Evolutionary conservation across 92 coral and sea anemone species (phyloP).

Genomic region (Palythoa caribaeorum): DNA sequence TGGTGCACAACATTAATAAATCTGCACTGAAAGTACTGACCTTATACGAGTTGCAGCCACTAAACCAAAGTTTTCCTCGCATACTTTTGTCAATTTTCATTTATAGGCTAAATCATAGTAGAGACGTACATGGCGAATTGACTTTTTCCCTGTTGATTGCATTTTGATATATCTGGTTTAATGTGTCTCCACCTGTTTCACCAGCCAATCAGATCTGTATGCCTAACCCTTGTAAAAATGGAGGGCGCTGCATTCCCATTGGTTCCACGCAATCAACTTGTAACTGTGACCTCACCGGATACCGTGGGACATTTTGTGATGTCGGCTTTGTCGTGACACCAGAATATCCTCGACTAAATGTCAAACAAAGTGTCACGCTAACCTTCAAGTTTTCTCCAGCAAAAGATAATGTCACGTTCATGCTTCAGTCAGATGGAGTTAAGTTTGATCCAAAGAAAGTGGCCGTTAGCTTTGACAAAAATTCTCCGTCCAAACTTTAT

Average conservation of each 20-base stretch:
- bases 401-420: conserved; percentile 49
- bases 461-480: conserved; percentile 41
- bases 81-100: not conserved
- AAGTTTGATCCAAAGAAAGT: conserved; percentile 53
- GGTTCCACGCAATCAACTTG: conserved; percentile 62
- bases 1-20: too few species aligned
- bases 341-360: conserved; percentile 57
- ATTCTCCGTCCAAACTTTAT: conserved; percentile 33
- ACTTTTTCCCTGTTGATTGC: not conserved
- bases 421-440: conserved; percentile 44
- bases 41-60: too few species aligned
- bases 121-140: too few species aligned
- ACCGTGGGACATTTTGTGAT: conserved; percentile 66
- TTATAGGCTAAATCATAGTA: too few species aligned
- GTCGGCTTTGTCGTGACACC: conserved; percentile 63
- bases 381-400: conserved; percentile 71
- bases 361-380: conserved; percentile 30
- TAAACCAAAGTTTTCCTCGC: not conserved
- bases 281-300: conserved; percentile 75
- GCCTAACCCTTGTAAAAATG: conserved; percentile 77
- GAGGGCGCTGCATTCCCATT: conserved; percentile 64
- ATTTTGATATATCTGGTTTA: not conserved
- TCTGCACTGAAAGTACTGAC: too few species aligned
- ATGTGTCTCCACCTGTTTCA: conserved; percentile 19
- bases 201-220: conserved; percentile 71